Evolutionary conservation across 2,888 invertebrate species (phyloP).

Genomic region (Tolmerus cingulatus): DNA sequence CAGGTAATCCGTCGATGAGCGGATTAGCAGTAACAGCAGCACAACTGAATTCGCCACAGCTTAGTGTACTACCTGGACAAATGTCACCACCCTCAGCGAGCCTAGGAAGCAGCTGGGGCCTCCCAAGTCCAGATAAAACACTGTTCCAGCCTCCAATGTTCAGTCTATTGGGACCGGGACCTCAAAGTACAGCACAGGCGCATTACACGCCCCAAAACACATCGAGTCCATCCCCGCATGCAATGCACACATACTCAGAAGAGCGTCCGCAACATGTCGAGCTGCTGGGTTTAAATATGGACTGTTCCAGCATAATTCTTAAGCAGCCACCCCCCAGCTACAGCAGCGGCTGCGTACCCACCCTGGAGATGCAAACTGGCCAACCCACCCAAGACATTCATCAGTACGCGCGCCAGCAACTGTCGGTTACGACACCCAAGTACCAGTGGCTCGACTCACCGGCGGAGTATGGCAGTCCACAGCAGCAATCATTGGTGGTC

Average conservation of each 20-base stretch:
- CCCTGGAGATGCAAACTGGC: slow-evolving; percentile 65
- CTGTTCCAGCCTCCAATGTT: slow-evolving; percentile 72
- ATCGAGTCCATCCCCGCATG: slow-evolving; percentile 62
- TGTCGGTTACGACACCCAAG: slow-evolving; percentile 67
- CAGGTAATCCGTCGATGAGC: slow-evolving; percentile 65
- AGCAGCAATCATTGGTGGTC: slow-evolving; percentile 65
- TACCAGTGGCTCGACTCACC: slow-evolving; percentile 73
- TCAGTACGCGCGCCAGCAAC: slow-evolving; percentile 66
- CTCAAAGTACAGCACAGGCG: slow-evolving; percentile 66
- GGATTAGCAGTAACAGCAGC: slow-evolving; percentile 53
- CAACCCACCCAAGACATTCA: slow-evolving; percentile 66
- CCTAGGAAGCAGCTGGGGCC: slow-evolving; percentile 75
- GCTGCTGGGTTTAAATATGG: slow-evolving; percentile 69
- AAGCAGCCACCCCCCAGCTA: slow-evolving; percentile 72
- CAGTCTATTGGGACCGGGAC: slow-evolving; percentile 69
- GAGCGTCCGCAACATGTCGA: slow-evolving; percentile 67
- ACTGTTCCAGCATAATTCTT: slow-evolving; percentile 67
- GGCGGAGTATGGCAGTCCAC: slow-evolving; percentile 66
- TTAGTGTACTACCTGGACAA: slow-evolving; percentile 61
- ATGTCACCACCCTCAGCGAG: slow-evolving; percentile 68
- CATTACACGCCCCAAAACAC: slow-evolving; percentile 66
- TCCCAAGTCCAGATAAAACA: slow-evolving; percentile 74
- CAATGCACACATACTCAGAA: slow-evolving; percentile 62
- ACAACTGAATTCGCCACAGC: slow-evolving; percentile 61
- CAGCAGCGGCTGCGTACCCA: slow-evolving; percentile 67